Evolutionary conservation across 2,797 vertebrate genomes (phyloP).

Genomic region (Urophycis tenuis): DNA sequence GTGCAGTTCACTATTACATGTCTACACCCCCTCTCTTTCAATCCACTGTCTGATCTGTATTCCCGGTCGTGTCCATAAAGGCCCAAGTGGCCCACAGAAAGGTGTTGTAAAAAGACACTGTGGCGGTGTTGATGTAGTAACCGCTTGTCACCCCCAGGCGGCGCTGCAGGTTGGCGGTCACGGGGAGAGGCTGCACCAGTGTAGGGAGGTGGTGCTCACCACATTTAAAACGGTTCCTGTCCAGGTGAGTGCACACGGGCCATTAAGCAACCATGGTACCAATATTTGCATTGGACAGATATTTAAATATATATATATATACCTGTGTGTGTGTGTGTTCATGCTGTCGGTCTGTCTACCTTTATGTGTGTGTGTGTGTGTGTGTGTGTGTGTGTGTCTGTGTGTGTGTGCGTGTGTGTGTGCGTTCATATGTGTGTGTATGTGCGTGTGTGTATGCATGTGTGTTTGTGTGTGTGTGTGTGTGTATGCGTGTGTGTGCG

Average conservation of each 20-base stretch:
- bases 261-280: not conserved
- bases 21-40: no score
- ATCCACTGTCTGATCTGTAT: no score
- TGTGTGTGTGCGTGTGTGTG: no score
- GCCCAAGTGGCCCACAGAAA: no score
- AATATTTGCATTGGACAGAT: not conserved
- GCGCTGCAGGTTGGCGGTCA: slow-evolving; percentile 96
- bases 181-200: slow-evolving; percentile 92
- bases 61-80: no score
- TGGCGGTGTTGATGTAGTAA: not conserved
- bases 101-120: not conserved
- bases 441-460: slow-evolving; percentile 59
- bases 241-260: slow-evolving; percentile 73
- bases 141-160: slow-evolving; percentile 68
- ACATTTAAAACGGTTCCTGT: slow-evolving; percentile 95
- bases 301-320: not conserved
- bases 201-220: slow-evolving; percentile 89
- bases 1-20: no score
- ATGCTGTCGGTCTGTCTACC: no score
- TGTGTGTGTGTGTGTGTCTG: no score
- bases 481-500: no score
- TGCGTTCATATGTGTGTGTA: no score
- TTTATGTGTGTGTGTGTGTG: no score
- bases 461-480: slow-evolving; percentile 9
- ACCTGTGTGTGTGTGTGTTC: no score